Conservation (phyloP, 2,113 vertebrate genomes). For the Embiotoca jacksoni region DNA sequence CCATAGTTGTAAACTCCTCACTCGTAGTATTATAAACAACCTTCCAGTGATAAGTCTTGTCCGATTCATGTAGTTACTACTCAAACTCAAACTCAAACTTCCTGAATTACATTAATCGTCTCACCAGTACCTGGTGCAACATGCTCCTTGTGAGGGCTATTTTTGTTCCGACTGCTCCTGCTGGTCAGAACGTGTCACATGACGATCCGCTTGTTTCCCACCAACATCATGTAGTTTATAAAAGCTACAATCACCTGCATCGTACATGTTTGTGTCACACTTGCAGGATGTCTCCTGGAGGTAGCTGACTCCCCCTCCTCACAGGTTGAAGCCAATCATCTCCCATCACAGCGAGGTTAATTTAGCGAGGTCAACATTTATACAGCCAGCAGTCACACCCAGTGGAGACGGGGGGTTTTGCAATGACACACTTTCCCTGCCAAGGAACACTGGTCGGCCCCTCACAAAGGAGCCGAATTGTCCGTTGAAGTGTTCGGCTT, state of each 20-base stretch:
- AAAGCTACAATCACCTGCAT: not conserved
- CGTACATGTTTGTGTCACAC: not conserved
- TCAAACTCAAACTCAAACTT: not conserved
- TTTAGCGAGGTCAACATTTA: constrained; percentile 44
- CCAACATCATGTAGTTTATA: not conserved
- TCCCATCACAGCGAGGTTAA: constrained; percentile 20
- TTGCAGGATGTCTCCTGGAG: not conserved
- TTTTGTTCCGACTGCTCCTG: too few relatives aligned
- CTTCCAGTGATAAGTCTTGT: not conserved
- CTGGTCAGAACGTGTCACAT: too few relatives aligned
- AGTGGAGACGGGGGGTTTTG: not conserved
- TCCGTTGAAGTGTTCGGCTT: constrained; percentile 26
- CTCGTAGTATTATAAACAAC: not conserved
- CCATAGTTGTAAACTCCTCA: too few relatives aligned
- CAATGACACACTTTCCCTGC: constrained; percentile 19
- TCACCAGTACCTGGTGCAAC: not conserved
- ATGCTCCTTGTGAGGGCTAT: too few relatives aligned
- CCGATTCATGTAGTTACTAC: not conserved
- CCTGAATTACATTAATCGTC: not conserved
- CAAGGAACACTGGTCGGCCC: constrained; percentile 37
- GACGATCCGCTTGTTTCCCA: too few relatives aligned
- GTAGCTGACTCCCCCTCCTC: not conserved
- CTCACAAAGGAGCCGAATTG: constrained; percentile 49
- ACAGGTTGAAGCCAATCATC: constrained; percentile 36
- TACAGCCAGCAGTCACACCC: constrained; percentile 35